phyloP scores from a whole-genome alignment of 1,140 invertebrate species.

The Hyles vespertilio region DNA sequence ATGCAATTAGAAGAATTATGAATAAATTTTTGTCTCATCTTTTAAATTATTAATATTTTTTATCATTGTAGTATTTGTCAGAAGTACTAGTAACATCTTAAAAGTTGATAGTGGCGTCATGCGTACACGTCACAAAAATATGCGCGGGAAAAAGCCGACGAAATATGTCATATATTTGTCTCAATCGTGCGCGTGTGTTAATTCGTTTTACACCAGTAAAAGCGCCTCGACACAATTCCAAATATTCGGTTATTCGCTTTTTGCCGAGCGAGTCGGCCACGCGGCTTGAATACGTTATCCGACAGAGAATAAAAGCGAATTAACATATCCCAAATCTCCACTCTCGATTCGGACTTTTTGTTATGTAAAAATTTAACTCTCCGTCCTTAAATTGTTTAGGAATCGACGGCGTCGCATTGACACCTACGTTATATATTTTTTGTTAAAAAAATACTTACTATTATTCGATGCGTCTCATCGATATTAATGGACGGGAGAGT shows the following conservation, averaged over 20 bases:
- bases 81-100: too few species aligned
- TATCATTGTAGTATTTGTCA: too few species aligned
- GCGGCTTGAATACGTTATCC: conserved; percentile 44
- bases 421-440: conserved; percentile 51
- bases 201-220: conserved; percentile 54
- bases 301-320: conserved; percentile 44
- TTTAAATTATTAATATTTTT: too few species aligned
- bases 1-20: too few species aligned
- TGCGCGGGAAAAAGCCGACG: not conserved
- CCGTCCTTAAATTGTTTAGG: conserved; percentile 52
- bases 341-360: conserved; percentile 39
- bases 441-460: conserved; percentile 30
- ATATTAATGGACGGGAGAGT: conserved; percentile 55
- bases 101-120: too few species aligned
- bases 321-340: conserved; percentile 51
- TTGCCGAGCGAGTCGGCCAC: conserved; percentile 32
- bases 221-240: conserved; percentile 51
- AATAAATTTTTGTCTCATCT: too few species aligned
- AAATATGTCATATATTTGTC: conserved; percentile 1
- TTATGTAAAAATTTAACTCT: conserved; percentile 51
- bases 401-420: conserved; percentile 49
- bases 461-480: conserved; percentile 56
- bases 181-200: conserved; percentile 30
- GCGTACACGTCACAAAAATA: too few species aligned
- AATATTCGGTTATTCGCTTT: conserved; percentile 54